Base-by-base conservation (phyloP, 2,888 invertebrate genomes). In the Cerastoderma edule region DNA sequence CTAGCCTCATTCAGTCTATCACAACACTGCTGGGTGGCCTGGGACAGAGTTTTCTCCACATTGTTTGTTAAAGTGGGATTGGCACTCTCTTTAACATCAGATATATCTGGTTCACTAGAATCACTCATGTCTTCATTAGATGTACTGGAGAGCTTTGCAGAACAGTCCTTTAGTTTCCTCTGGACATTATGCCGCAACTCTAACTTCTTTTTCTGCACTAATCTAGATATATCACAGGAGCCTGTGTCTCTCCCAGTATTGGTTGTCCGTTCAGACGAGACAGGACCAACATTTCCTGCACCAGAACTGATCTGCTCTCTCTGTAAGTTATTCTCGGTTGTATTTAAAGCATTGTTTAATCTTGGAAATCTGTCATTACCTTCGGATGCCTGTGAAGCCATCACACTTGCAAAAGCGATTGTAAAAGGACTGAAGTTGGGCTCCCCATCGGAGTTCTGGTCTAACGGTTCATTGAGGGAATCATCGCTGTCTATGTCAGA, bases 361-460 rank as follows among this genome's bases (percentile, higher is more conserved):
- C 78, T 66, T 30, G 86, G 80, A 63, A 66, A 74, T 54, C 72
- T 66, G 27, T 73, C 74, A 65, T 77, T 76, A 8, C 75, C 77
- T 32, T 83, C 85, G 6, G 75, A 75, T 32, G 85, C 77, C 73
- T 85, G 86, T 6, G 86, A 76, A 44, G 87, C 86, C 85, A 87
- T 86, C 8, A 86, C 85, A 80, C 87, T 89, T 6, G 88, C 89
- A 79, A 88, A 87, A 8, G 88, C 88, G 53, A 87, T 78, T 4
- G 87, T 86, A 65, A 89, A 88, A n/a, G 87, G 87, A 75, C 86
- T 87, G 56, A 84, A 83, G 16, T 70, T 70, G 1, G 80, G 70
- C 54, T 83, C 81, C 39, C 74, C 76, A 33, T 76, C 76, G 28
- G 66, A 71, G 13, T 66, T 72, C 16, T 72, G 64, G 13, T 68